A percentile compares a stretch with the other conserved stretches of the same genome.
phyloP scores from a whole-genome alignment of 1,140 invertebrate genomes.

The Bombus impatiens region DNA sequence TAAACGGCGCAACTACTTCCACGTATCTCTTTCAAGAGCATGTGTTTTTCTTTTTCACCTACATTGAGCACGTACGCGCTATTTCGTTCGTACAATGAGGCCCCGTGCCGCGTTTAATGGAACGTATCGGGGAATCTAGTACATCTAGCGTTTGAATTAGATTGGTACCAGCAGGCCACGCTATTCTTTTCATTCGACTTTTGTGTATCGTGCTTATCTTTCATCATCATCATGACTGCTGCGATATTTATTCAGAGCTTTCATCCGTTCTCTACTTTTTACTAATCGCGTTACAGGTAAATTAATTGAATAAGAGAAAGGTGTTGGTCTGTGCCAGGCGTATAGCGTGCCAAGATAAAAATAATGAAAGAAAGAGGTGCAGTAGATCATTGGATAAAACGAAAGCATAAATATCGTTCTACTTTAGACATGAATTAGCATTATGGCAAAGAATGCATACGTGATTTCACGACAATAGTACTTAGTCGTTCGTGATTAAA shows the following conservation, averaged over 20 bases:
- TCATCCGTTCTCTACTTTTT: background rate
- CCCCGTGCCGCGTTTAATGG: constrained; percentile 42
- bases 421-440: constrained; percentile 18
- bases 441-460: constrained; percentile 26
- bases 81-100: background rate
- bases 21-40: constrained; percentile 12
- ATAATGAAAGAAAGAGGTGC: background rate
- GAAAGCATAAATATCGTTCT: background rate
- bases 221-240: background rate
- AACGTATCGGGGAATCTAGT: constrained; percentile 49
- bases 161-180: background rate
- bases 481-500: too few species aligned
- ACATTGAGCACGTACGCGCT: background rate
- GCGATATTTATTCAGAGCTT: background rate
- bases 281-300: background rate
- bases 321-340: background rate
- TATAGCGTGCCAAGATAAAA: background rate
- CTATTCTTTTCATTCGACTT: background rate
- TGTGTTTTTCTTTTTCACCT: background rate
- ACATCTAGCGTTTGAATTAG: constrained; percentile 1
- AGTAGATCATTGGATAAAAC: background rate
- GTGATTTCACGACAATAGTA: background rate
- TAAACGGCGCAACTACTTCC: constrained; percentile 13
- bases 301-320: constrained; percentile 3
- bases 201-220: background rate